Conservation (phyloP, 2,113 vertebrate species). For the Pithys albifrons region DNA sequence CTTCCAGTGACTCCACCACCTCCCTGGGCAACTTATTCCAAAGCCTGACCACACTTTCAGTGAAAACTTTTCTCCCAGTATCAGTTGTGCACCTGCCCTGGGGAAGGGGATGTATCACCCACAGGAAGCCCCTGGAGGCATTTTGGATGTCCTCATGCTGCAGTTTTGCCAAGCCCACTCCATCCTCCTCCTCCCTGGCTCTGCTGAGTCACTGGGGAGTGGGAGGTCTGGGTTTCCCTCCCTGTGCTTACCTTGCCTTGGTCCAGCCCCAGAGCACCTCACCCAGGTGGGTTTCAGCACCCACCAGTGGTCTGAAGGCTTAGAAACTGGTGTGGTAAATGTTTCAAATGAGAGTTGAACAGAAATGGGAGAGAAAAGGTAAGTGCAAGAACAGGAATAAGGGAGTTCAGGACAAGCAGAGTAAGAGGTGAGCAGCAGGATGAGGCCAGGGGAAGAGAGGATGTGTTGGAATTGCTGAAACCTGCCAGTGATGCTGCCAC, state of each 20-base stretch:
- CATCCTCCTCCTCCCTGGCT: background rate
- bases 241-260: background rate
- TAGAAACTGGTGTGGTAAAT: background rate
- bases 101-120: background rate
- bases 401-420: background rate
- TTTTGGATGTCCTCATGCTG: background rate
- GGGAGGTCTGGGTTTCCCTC: background rate
- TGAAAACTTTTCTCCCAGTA: background rate
- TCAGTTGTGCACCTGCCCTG: background rate
- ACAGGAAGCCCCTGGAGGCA: background rate
- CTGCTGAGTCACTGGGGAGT: background rate
- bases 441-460: background rate
- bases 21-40: background rate
- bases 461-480: background rate
- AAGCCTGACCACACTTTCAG: background rate
- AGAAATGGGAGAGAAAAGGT: background rate
- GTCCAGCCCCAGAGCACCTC: background rate
- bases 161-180: background rate
- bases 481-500: background rate
- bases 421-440: background rate
- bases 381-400: background rate
- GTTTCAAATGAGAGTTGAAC: background rate
- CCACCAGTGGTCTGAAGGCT: rapidly evolving
- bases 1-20: background rate
- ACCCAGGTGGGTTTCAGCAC: background rate